Evolutionary conservation across 2,113 vertebrate species (phyloP), one percentile per base, ranked within the genome.

Genomic region (Osmerus eperlanus): DNA sequence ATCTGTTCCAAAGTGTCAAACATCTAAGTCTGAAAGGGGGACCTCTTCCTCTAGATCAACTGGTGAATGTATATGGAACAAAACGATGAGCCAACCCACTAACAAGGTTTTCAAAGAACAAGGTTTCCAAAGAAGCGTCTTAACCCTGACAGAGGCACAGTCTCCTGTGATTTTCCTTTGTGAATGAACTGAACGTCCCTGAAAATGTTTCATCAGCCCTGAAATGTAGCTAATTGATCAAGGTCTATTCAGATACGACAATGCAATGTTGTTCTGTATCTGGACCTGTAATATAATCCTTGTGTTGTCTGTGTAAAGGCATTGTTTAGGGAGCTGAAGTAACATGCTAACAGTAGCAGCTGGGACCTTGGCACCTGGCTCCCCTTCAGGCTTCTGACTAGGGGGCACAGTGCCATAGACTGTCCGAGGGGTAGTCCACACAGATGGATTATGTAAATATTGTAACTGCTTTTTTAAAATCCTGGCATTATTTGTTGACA

Each of bases 261-360:
- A 12, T 47, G 41, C 41, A 8, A 47, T 47, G 9, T 11, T 47
- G 41, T 47, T 47, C 7, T 47, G 41, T 47, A 47, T 47, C 41
- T 47, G 41, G 41, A 12, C 9, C 41, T 47, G 7, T 47, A 47
- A 11, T 47, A 47, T 47, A 47, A 47, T 36, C 41, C 41, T 47
- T 12, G 41, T 12, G 41, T 47, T 47, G 41, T 47, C 41, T 47
- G 41, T 60, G 58, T 19, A 60, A 13, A 60, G 62, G 62, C 1
- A 1, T 25, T 64, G 28, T 64, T 3, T 23, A 25, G 13, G 8
- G 13, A 59, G 21, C 21, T 19, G 9, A 11, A 59, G 1, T 18
- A 2, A 59, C 18, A 36, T 36, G 32, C 32, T 36, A 36, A 36
- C 32, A 70, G 51, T 70, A 52, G 59, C 82, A 85, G 79, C 79